Percentiles rank a stretch among this genome's conserved stretches.
These are phyloP conservation scores for Dascyllus trimaculatus DNA, from an alignment of 2,113 vertebrate genomes.

Conservation along the genomic window DNA sequence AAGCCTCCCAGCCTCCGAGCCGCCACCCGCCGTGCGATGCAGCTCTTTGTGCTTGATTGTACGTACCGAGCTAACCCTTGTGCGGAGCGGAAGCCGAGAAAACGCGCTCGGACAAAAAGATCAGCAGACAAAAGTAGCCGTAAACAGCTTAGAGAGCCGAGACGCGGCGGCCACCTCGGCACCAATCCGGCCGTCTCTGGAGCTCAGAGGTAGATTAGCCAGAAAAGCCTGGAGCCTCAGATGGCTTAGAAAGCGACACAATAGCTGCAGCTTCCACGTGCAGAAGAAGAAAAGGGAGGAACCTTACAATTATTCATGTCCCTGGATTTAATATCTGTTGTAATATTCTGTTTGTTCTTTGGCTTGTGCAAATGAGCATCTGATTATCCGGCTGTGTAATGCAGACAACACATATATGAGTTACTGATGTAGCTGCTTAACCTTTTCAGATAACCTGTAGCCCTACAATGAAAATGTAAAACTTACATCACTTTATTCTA, in stretches of 20 bases:
- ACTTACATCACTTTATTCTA: too few species aligned
- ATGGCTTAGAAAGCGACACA: conserved; percentile 22
- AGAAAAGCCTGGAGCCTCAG: conserved; percentile 37
- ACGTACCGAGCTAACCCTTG: conserved; percentile 18
- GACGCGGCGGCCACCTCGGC: conserved; percentile 26
- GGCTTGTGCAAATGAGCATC: too few species aligned
- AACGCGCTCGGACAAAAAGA: conserved; percentile 38
- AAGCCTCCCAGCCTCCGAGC: conserved; percentile 1
- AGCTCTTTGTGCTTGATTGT: conserved; percentile 6
- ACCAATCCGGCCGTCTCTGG: conserved; percentile 12
- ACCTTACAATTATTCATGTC: neutral
- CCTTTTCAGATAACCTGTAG: too few species aligned
- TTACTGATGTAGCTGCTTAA: too few species aligned
- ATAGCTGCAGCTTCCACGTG: conserved; percentile 9
- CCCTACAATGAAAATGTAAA: too few species aligned
- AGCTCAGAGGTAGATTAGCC: conserved; percentile 55
- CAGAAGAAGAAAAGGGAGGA: neutral
- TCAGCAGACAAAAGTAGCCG: conserved; percentile 29
- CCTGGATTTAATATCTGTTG: neutral
- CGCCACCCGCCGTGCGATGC: neutral
- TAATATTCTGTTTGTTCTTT: neutral
- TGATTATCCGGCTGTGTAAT: too few species aligned
- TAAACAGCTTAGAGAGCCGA: conserved; percentile 48
- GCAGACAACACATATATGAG: too few species aligned
- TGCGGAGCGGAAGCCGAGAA: neutral